A percentile compares a stretch with the other conserved stretches of the same genome.
Evolutionary conservation across 2,113 vertebrate genomes (phyloP).

Genomic region (Morone chrysops): DNA sequence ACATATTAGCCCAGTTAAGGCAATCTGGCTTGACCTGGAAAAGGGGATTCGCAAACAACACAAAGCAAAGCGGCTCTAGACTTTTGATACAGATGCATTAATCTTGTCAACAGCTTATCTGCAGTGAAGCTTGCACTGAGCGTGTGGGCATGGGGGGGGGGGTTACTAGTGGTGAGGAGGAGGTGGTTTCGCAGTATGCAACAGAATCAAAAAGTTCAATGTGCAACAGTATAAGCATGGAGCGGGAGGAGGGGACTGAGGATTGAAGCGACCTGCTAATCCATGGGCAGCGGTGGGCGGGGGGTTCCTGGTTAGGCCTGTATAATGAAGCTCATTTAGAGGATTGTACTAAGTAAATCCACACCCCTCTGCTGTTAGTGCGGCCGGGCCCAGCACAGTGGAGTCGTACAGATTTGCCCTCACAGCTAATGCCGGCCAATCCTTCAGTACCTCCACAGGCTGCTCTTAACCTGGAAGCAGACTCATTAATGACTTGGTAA

Average conservation of each 20-base stretch:
- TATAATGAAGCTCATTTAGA: constrained; percentile 83
- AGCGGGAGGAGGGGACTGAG: constrained; percentile 60
- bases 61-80: constrained; percentile 75
- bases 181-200: constrained; percentile 17
- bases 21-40: constrained; percentile 81
- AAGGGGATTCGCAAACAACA: constrained; percentile 76
- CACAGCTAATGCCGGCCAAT: constrained; percentile 73
- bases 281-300: constrained; percentile 52
- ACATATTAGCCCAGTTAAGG: constrained; percentile 78
- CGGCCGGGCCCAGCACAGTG: constrained; percentile 35
- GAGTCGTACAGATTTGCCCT: constrained; percentile 68
- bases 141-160: not conserved
- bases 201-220: constrained; percentile 77
- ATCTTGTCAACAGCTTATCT: constrained; percentile 82
- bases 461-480: constrained; percentile 73
- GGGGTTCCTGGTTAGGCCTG: constrained; percentile 57
- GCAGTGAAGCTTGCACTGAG: constrained; percentile 70
- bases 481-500: constrained; percentile 78
- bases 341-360: constrained; percentile 79
- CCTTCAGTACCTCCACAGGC: constrained; percentile 66
- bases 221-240: constrained; percentile 64
- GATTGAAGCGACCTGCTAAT: constrained; percentile 75
- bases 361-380: constrained; percentile 65
- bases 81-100: constrained; percentile 83
- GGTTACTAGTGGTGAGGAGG: not conserved